Conservation (phyloP, 2,797 vertebrate species). For the Catamblyrhynchus diadema region DNA sequence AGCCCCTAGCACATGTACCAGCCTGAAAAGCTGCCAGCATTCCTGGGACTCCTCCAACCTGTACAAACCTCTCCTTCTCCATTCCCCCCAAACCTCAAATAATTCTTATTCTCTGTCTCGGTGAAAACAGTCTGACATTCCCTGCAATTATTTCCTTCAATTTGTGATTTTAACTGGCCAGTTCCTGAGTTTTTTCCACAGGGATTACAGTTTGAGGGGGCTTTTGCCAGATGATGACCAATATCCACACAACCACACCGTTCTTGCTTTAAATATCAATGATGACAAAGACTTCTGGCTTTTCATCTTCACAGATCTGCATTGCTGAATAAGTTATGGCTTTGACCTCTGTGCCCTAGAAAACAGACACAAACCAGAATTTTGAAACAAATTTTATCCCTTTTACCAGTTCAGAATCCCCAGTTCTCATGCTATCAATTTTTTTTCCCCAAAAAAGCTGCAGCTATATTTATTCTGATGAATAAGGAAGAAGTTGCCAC, state of each 20-base stretch:
- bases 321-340: conserved; percentile 98
- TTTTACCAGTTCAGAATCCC: neutral
- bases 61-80: neutral
- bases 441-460: neutral
- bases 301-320: conserved; percentile 90
- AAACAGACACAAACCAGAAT: neutral
- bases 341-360: conserved; percentile 96
- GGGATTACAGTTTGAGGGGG: neutral
- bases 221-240: neutral
- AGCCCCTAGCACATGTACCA: neutral
- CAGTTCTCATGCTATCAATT: neutral
- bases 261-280: conserved; percentile 86
- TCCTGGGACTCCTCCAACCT: neutral
- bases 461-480: neutral
- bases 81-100: neutral
- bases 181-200: neutral
- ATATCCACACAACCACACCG: neutral
- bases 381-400: neutral
- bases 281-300: conserved; percentile 92
- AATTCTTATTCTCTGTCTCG: neutral
- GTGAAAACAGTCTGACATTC: neutral
- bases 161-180: neutral
- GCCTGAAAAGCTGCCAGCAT: neutral
- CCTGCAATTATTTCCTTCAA: neutral
- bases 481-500: neutral